Evolutionary conservation across 2,797 vertebrate genomes (phyloP), one percentile per base, ranked within the genome.

Genomic region (Macrochelys suwanniensis): DNA sequence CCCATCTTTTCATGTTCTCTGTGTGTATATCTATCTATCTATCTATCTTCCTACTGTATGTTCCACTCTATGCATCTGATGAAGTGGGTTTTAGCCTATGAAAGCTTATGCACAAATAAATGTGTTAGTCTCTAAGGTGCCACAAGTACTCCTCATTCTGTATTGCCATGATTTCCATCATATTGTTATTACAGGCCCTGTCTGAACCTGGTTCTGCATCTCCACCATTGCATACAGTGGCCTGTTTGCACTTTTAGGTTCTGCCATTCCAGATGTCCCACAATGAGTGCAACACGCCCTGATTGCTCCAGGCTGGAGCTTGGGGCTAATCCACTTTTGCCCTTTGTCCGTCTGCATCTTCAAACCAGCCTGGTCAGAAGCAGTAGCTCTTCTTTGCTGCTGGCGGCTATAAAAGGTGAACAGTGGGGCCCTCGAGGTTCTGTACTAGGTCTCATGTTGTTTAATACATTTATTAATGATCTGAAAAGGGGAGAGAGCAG

Each of bases 191-290:
- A 28, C 11, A 59, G 28, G 28, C 57, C 57, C 57, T 2, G 0
- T 42, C 33, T 1, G 0, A 37, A 37, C 59, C 90, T 23, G 84
- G 74, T 82, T 68, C 59, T n/a, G 82, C 82, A 88, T n/a, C 51
- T 17, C 3, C 76, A 49, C 19, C 26, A 45, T 42, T 3, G 0
- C 16, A 28, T 61, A 76, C 93, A 16, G 19, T 87, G 56, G 26
- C 33, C 87, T 87, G 79, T 33, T 68, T 65, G 6, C 82, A 42
- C 86, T 88, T 42, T 37, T 28, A 49, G 26, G 25, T 82, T 93
- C 51, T 96, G 57, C n/a, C 68, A 79, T 51, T 83, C 93, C 76
- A 92, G 28, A 84, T 77, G 42, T 80, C 10, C n/a, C 51, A 77
- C 47, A 37, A 3, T 1, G 87, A 76, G 12, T 33, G 71, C 12